These are phyloP conservation scores for Spilarctia lutea DNA, from an alignment of 2,888 invertebrate genomes.

Conservation along the genomic window DNA sequence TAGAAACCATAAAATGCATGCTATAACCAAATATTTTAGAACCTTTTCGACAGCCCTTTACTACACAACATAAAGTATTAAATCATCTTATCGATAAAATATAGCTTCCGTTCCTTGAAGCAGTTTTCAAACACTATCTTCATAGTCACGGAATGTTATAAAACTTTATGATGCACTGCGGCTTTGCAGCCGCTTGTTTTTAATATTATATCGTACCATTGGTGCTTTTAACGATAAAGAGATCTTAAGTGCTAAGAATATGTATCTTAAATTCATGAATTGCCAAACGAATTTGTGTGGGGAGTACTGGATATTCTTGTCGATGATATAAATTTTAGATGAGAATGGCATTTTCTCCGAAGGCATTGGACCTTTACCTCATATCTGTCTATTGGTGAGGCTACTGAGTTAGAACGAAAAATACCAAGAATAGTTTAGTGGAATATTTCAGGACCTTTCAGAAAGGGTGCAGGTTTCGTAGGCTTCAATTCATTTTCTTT, in stretches of 20 bases:
- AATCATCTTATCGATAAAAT: conserved; percentile 51
- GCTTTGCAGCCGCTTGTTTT: conserved; percentile 23
- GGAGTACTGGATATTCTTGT: neutral
- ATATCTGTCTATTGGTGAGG: neutral
- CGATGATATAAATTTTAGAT: neutral
- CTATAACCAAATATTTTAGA: conserved; percentile 2
- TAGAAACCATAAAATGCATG: neutral
- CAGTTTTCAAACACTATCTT: conserved; percentile 51
- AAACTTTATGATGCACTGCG: conserved; percentile 45
- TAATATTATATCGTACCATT: conserved; percentile 26
- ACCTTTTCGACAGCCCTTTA: neutral
- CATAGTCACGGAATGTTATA: conserved; percentile 44
- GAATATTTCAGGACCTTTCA: neutral
- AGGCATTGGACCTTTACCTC: neutral
- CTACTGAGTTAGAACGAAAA: neutral
- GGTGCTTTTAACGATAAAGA: conserved; percentile 8
- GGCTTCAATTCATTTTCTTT: neutral
- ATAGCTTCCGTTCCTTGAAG: conserved; percentile 36
- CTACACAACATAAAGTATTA: conserved; percentile 29
- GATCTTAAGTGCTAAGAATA: neutral
- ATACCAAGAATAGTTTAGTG: neutral
- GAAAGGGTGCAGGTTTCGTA: fast-evolving
- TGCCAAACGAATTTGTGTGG: neutral
- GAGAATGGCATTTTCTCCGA: neutral
- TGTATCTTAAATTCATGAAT: neutral